phyloP scores from a whole-genome alignment of 2,797 vertebrate species.

The Taenioides sp. region DNA sequence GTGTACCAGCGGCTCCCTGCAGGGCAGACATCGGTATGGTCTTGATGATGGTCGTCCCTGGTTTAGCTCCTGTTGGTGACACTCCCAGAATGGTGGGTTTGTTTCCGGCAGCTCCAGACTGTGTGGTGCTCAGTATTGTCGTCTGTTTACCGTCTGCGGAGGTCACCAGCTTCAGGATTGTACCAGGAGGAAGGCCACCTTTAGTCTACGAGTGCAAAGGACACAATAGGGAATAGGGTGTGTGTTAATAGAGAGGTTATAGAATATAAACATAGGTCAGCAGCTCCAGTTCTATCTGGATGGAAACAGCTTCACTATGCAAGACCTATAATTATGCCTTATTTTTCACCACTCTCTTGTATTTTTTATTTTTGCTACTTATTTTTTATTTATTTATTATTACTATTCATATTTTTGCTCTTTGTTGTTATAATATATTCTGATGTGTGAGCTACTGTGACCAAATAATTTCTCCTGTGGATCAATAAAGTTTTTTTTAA shows the following conservation, averaged over 20 bases:
- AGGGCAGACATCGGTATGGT: conserved; percentile 90
- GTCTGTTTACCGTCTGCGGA: conserved; percentile 88
- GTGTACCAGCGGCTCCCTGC: conserved; percentile 80
- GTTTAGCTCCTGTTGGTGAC: conserved; percentile 77
- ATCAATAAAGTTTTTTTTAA: no score
- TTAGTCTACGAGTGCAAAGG: conserved; percentile 71
- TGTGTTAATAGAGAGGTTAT: not conserved
- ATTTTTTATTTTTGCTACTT: no score
- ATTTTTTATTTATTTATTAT: no score
- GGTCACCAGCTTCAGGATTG: conserved; percentile 88
- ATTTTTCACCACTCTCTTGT: no score
- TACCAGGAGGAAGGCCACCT: conserved; percentile 83
- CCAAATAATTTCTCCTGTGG: no score
- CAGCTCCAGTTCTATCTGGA: not conserved
- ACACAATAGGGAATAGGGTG: not conserved
- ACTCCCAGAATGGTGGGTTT: conserved; percentile 86
- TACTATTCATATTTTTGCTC: no score
- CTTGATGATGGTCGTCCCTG: conserved; percentile 86
- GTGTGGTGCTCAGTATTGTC: conserved; percentile 83
- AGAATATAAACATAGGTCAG: not conserved
- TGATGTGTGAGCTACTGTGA: no score
- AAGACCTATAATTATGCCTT: not conserved
- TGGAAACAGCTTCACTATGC: not conserved
- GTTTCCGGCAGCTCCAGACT: conserved; percentile 59
- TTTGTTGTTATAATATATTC: no score